Evolutionary conservation across 2,797 vertebrate species (phyloP).

Genomic region (Erpetoichthys calabaricus): DNA sequence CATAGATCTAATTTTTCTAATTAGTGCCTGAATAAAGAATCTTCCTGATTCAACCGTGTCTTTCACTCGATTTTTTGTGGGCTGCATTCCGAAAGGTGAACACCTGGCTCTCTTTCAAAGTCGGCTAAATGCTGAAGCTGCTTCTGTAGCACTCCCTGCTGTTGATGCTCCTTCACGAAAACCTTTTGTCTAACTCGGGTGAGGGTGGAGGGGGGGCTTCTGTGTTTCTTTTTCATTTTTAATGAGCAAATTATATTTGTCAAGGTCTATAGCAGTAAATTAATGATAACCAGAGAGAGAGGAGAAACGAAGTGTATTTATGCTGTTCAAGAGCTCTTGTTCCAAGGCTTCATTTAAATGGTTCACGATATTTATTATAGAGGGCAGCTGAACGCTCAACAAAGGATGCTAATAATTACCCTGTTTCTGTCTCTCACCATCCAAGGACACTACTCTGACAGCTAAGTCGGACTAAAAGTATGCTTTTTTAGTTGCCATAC

Average conservation of each 20-base stretch:
- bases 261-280: conserved; percentile 69
- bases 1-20: conserved; percentile 95
- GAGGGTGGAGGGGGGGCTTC: conserved; percentile 19
- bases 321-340: conserved; percentile 53
- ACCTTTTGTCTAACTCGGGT: conserved; percentile 54
- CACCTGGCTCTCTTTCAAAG: conserved; percentile 59
- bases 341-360: conserved; percentile 14
- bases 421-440: conserved; percentile 51
- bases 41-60: conserved; percentile 34
- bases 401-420: conserved; percentile 64
- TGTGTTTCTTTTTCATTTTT: conserved; percentile 33
- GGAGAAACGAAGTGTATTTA: conserved; percentile 36
- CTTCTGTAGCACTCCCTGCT: conserved; percentile 9
- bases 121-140: conserved; percentile 46
- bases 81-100: conserved; percentile 54
- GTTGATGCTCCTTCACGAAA: conserved; percentile 41
- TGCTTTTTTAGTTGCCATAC: conserved; percentile 5
- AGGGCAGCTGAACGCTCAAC: conserved; percentile 55
- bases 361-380: conserved; percentile 39
- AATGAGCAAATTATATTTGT: conserved; percentile 70
- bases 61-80: conserved; percentile 41
- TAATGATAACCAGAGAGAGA: conserved; percentile 60
- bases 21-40: conserved; percentile 74
- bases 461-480: neutral
- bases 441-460: conserved; percentile 46